Percentiles rank a stretch among this genome's conserved stretches.
Conservation (phyloP, 2,113 vertebrate genomes). For the Plectropomus leopardus region DNA sequence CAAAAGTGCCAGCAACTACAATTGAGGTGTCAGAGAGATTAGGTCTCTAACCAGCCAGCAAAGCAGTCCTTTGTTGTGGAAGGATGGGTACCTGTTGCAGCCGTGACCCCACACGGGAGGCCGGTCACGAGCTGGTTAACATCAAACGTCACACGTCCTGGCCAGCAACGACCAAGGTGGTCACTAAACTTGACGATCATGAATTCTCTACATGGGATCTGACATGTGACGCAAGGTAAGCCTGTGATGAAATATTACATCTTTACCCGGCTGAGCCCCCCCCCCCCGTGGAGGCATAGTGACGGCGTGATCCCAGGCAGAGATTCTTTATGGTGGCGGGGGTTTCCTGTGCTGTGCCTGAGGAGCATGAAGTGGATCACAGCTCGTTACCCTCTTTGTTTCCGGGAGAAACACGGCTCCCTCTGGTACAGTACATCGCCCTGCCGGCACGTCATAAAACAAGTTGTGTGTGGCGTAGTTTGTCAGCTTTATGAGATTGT, state of each 20-base stretch:
- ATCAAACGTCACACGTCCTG: conserved; percentile 54
- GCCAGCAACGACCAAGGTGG: conserved; percentile 37
- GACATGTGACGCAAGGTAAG: conserved; percentile 64
- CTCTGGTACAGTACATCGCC: conserved; percentile 2
- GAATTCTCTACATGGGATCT: conserved; percentile 73
- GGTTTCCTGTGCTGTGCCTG: not conserved
- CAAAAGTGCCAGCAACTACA: not conserved
- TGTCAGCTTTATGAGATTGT: conserved; percentile 56
- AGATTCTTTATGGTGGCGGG: not conserved
- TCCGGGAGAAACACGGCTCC: conserved; percentile 8
- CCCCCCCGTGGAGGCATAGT: not conserved
- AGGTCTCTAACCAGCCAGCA: not conserved
- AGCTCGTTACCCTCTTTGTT: conserved; percentile 35
- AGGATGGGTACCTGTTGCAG: conserved; percentile 69
- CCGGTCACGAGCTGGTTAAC: conserved; percentile 60
- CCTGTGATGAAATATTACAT: not conserved
- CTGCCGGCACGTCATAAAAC: conserved; percentile 15
- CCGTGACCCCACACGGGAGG: conserved; percentile 26
- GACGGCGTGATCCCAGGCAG: not conserved
- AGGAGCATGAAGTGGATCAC: conserved; percentile 13
- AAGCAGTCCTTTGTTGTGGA: not conserved
- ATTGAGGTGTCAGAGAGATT: not conserved
- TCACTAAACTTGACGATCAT: conserved; percentile 24
- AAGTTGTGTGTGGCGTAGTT: conserved; percentile 20
- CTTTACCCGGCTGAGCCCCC: not conserved